Evolutionary conservation across 2,888 invertebrate genomes (phyloP).

Genomic region (Hypolimnas misippus): DNA sequence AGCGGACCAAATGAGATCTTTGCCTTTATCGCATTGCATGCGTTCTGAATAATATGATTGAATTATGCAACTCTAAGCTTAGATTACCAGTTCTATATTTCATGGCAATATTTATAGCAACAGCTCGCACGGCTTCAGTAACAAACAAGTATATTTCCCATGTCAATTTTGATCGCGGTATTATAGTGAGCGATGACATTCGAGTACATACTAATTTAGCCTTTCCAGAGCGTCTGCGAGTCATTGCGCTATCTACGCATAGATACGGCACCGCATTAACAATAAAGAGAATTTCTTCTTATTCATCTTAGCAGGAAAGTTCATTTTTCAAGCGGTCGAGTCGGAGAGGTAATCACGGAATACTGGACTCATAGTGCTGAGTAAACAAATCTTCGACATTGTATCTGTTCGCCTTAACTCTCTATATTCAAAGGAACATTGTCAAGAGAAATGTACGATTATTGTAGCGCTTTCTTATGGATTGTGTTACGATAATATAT

Average conservation of each 20-base stretch:
- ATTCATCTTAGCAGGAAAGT: conserved; percentile 61
- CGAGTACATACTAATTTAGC: conserved; percentile 76
- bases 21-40: conserved; percentile 40
- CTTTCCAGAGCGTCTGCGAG: conserved; percentile 59
- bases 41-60: conserved; percentile 60
- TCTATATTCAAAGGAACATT: conserved; percentile 82
- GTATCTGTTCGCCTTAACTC: conserved; percentile 79
- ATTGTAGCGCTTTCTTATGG: conserved; percentile 79
- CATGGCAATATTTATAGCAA: conserved; percentile 77
- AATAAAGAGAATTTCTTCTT: conserved; percentile 56
- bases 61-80: conserved; percentile 69
- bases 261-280: conserved; percentile 58
- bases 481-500: conserved; percentile 80
- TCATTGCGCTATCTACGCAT: conserved; percentile 61
- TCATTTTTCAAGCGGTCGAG: conserved; percentile 59
- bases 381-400: conserved; percentile 82
- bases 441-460: conserved; percentile 82
- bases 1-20: conserved; percentile 27
- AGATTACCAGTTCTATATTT: conserved; percentile 68
- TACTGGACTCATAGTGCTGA: conserved; percentile 69
- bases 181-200: conserved; percentile 79
- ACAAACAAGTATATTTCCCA: conserved; percentile 83
- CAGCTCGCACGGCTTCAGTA: conserved; percentile 61
- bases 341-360: conserved; percentile 67
- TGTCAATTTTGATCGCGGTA: conserved; percentile 81